Conservation (phyloP, 1,140 invertebrate species). For the Lordiphosa clarofinis region DNA sequence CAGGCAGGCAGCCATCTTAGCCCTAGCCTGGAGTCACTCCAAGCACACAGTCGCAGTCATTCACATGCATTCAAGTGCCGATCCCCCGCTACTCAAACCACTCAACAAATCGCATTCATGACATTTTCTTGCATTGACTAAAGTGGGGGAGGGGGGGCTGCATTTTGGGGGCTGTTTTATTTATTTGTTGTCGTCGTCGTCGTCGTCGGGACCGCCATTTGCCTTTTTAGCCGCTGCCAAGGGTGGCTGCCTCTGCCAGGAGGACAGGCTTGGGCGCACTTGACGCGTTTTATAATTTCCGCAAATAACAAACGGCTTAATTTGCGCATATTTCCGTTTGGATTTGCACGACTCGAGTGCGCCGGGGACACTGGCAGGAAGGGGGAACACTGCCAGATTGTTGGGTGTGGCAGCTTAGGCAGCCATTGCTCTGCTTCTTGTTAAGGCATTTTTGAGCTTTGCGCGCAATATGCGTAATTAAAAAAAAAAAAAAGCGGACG, state of each 20-base stretch:
- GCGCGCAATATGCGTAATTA: slow-evolving; percentile 42
- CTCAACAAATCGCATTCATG: slow-evolving; percentile 70
- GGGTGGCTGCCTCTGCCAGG: slow-evolving; percentile 31
- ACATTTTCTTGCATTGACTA: slow-evolving; percentile 73
- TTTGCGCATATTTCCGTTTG: slow-evolving; percentile 77
- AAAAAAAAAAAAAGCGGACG: not conserved
- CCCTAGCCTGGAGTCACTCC: slow-evolving; percentile 48
- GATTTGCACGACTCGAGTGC: slow-evolving; percentile 70
- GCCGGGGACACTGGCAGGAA: not conserved
- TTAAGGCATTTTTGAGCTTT: slow-evolving; percentile 26
- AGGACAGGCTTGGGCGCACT: slow-evolving; percentile 53
- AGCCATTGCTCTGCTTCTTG: slow-evolving; percentile 2
- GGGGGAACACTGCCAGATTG: not conserved
- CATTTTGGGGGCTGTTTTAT: slow-evolving; percentile 34
- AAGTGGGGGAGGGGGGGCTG: not conserved
- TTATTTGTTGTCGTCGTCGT: slow-evolving; percentile 45
- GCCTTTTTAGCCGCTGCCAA: slow-evolving; percentile 51
- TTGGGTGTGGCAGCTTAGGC: slow-evolving; percentile 4
- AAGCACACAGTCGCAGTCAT: slow-evolving; percentile 51
- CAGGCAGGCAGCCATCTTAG: slow-evolving; percentile 60
- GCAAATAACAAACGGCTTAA: slow-evolving; percentile 76
- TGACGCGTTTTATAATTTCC: slow-evolving; percentile 76
- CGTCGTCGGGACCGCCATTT: slow-evolving; percentile 37
- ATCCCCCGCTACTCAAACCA: slow-evolving; percentile 2
- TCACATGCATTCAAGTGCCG: slow-evolving; percentile 67